A percentile compares a stretch with the other conserved stretches of the same genome.
phyloP scores from a whole-genome alignment of 1,140 invertebrate species.

The Cheumatopsyche charites region DNA sequence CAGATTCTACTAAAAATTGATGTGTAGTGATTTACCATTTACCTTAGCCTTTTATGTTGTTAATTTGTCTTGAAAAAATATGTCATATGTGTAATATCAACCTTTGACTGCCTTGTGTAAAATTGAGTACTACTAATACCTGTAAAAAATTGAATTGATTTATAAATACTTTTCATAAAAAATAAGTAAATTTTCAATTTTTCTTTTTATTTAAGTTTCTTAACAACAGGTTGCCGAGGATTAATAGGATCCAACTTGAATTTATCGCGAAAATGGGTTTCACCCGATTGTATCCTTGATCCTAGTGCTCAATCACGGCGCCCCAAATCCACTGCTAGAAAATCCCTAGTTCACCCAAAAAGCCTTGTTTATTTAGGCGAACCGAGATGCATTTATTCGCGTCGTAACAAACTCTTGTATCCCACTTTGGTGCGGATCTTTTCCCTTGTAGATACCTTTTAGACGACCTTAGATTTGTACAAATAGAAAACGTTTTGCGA shows the following conservation, averaged over 20 bases:
- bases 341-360: constrained; percentile 5
- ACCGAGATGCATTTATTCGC: constrained; percentile 25
- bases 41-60: too few relatives aligned
- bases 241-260: constrained; percentile 26
- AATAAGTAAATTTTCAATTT: too few relatives aligned
- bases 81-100: too few relatives aligned
- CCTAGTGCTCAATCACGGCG: constrained; percentile 30
- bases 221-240: constrained; percentile 30
- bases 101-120: too few relatives aligned
- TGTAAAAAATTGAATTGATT: too few relatives aligned
- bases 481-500: neutral
- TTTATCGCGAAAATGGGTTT: constrained; percentile 26
- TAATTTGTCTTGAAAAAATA: too few relatives aligned
- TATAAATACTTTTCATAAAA: too few relatives aligned
- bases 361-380: constrained; percentile 33
- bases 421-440: neutral
- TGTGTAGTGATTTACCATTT: too few relatives aligned
- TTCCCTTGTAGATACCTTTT: constrained; percentile 2
- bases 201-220: neutral
- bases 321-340: constrained; percentile 2
- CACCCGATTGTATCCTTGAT: constrained; percentile 32
- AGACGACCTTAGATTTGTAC: constrained; percentile 2
- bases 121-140: too few relatives aligned
- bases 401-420: constrained; percentile 1
- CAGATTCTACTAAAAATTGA: too few relatives aligned